Evolutionary conservation across 2,113 vertebrate species (phyloP).

Genomic region (Alligator mississippiensis): DNA sequence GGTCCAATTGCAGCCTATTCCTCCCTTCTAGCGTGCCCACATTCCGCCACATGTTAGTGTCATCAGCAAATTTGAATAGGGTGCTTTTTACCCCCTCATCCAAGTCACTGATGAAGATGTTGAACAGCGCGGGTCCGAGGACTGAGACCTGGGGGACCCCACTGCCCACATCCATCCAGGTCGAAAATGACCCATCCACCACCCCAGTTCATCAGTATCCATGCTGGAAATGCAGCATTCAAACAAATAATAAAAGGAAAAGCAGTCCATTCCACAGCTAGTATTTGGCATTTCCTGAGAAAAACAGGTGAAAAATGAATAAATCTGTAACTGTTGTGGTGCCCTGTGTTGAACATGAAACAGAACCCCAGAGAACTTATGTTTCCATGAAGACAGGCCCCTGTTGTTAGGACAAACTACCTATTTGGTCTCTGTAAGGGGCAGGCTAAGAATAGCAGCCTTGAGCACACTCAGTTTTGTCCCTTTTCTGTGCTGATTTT

Average conservation of each 20-base stretch:
- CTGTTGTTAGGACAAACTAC: neutral
- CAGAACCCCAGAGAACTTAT: neutral
- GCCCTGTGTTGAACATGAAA: neutral
- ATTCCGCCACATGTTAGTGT: too few species aligned
- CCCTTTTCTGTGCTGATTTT: neutral
- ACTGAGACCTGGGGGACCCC: too few species aligned
- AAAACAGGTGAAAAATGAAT: neutral
- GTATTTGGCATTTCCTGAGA: rapidly evolving
- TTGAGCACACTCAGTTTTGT: neutral
- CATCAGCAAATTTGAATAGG: too few species aligned
- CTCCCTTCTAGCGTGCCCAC: too few species aligned
- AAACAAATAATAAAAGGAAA: neutral
- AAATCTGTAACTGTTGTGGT: rapidly evolving
- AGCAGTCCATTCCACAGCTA: too few species aligned
- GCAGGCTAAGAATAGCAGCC: neutral
- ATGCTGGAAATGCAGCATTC: neutral
- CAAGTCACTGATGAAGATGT: too few species aligned
- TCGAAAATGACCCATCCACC: too few species aligned
- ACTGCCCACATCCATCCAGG: too few species aligned
- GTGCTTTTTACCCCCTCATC: too few species aligned
- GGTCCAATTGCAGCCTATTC: too few species aligned
- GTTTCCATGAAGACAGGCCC: neutral
- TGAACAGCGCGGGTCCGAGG: too few species aligned
- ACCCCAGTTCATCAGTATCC: neutral
- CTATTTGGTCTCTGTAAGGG: neutral